phyloP scores from a whole-genome alignment of 2,113 vertebrate species.

The Gopherus evgoodei region DNA sequence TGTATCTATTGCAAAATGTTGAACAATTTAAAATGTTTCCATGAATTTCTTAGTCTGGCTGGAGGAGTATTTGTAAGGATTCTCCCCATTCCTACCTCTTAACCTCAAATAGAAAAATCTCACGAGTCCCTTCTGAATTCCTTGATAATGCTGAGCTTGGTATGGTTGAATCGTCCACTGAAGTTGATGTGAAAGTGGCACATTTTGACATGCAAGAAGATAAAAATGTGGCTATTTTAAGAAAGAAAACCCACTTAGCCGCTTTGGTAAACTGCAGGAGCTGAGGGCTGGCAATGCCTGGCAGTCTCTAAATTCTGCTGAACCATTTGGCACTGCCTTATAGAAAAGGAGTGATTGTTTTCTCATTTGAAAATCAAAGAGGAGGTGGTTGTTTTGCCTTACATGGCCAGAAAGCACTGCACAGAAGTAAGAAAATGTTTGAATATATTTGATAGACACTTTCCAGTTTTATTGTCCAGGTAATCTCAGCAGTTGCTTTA shows the following conservation, averaged over 20 bases:
- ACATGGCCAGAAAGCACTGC: neutral
- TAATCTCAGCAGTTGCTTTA: slow-evolving; percentile 3
- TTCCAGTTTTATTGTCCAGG: neutral
- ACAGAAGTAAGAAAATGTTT: neutral
- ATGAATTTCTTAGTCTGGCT: neutral
- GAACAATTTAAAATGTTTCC: neutral
- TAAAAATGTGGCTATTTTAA: slow-evolving; percentile 54
- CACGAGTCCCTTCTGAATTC: slow-evolving; percentile 24
- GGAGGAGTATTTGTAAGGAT: neutral
- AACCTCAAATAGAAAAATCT: slow-evolving; percentile 24
- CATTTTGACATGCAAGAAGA: slow-evolving; percentile 48
- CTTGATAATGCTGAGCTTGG: slow-evolving; percentile 23
- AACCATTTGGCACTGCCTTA: slow-evolving; percentile 64
- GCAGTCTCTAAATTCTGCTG: slow-evolving; percentile 48
- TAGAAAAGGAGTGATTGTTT: slow-evolving; percentile 8
- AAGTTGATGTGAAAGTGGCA: slow-evolving; percentile 30
- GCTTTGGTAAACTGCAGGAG: slow-evolving; percentile 63
- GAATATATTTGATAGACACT: neutral
- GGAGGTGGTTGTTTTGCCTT: neutral
- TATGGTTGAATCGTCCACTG: slow-evolving; percentile 5
- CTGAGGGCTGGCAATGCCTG: slow-evolving; percentile 58
- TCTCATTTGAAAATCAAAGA: neutral
- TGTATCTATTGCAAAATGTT: neutral
- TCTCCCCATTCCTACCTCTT: neutral
- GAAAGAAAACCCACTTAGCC: slow-evolving; percentile 49